phyloP scores from a whole-genome alignment of 2,797 vertebrate species.

The Champsocephalus esox region DNA sequence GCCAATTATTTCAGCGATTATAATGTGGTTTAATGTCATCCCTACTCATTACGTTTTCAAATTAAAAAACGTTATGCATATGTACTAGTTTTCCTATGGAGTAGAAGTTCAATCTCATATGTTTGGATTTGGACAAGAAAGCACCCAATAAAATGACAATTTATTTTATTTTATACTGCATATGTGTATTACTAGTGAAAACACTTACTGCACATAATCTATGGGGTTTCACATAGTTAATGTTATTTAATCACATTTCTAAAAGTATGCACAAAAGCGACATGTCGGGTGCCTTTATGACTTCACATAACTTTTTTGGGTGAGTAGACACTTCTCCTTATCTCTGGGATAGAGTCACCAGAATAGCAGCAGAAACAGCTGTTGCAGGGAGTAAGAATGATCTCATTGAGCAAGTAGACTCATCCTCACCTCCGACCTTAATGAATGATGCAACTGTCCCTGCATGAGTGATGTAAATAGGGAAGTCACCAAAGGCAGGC shows the following conservation, averaged over 20 bases:
- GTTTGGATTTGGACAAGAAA: no score
- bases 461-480: constrained; percentile 57
- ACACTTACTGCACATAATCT: not conserved
- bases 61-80: no score
- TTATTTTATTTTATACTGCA: not conserved
- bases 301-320: not conserved
- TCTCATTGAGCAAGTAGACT: constrained; percentile 6
- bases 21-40: not conserved
- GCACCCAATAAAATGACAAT: not conserved
- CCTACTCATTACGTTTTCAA: not conserved
- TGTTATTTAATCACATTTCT: not conserved
- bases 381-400: constrained; percentile 24
- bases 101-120: no score
- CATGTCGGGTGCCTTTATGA: not conserved
- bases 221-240: not conserved
- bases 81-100: no score
- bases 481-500: constrained; percentile 71
- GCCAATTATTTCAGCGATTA: not conserved
- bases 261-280: not conserved
- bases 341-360: not conserved
- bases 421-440: constrained; percentile 16
- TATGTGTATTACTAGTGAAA: not conserved
- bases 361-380: constrained; percentile 3
- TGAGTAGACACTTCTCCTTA: not conserved
- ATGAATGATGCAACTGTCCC: constrained; percentile 28